Evolutionary conservation across 2,797 vertebrate species (phyloP).

Genomic region (Rhincodon typus): DNA sequence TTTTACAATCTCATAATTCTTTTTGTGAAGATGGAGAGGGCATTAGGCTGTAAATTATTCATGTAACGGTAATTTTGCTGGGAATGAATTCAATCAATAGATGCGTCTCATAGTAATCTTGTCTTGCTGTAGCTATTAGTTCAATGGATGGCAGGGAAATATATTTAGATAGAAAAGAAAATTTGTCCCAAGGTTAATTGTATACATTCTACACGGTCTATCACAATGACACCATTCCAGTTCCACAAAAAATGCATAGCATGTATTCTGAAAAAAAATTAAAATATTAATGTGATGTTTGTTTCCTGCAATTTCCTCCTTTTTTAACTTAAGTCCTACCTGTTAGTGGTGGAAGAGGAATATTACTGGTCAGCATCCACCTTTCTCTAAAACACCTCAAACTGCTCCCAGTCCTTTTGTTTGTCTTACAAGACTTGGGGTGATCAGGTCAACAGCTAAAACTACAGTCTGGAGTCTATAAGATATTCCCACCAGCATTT

Average conservation of each 20-base stretch:
- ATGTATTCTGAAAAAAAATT: background rate
- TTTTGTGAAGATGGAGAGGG: background rate
- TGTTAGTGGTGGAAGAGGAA: background rate
- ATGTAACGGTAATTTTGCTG: slow-evolving; percentile 11
- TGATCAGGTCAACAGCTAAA: too few relatives aligned
- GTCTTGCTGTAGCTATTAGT: background rate
- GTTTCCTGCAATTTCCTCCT: background rate
- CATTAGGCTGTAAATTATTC: slow-evolving; percentile 27
- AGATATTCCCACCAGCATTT: too few relatives aligned
- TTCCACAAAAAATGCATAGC: background rate
- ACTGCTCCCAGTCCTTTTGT: background rate
- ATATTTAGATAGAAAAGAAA: background rate
- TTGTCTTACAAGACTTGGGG: background rate
- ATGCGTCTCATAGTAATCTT: slow-evolving; percentile 1
- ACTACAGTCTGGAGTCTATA: too few relatives aligned
- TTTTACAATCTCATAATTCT: background rate
- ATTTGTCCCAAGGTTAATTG: background rate
- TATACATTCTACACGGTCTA: background rate
- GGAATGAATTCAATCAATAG: slow-evolving; percentile 30
- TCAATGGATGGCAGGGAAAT: slow-evolving; percentile 25
- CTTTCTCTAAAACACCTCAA: background rate
- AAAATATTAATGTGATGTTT: background rate
- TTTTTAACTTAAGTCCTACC: too few relatives aligned
- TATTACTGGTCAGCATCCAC: background rate
- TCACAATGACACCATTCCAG: background rate